Conservation (phyloP, 2,797 vertebrate species). For the Schizopygopsis malacanthus region DNA sequence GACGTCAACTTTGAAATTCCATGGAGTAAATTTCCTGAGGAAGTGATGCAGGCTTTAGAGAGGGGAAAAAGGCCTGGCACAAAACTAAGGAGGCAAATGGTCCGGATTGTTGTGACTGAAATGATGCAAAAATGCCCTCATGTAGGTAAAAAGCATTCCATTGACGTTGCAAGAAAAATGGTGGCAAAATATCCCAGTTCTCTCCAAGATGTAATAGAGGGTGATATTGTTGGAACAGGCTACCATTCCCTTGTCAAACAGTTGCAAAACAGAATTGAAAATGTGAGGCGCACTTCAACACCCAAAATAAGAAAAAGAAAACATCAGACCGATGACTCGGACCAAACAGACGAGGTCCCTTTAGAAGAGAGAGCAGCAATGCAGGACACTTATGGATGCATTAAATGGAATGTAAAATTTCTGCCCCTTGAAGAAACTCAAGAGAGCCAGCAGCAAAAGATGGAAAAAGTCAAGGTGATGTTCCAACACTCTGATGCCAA, state of each 20-base stretch:
- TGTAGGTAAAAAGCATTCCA: too few species aligned
- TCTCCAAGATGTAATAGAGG: too few species aligned
- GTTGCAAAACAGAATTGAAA: constrained; percentile 14
- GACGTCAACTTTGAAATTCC: constrained; percentile 48
- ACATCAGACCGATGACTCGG: constrained; percentile 9
- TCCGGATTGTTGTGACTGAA: too few species aligned
- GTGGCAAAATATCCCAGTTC: too few species aligned
- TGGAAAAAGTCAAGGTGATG: too few species aligned
- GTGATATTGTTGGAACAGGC: too few species aligned
- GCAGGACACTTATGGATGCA: constrained; percentile 49
- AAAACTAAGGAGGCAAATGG: constrained; percentile 28
- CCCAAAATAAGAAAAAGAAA: constrained; percentile 42
- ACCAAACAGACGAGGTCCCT: constrained; percentile 30
- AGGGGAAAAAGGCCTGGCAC: constrained; percentile 38
- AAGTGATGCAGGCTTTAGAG: constrained; percentile 44
- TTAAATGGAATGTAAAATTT: constrained; percentile 44
- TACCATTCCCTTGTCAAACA: too few species aligned
- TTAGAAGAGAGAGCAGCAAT: constrained; percentile 38
- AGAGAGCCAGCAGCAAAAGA: too few species aligned
- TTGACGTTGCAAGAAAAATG: too few species aligned
- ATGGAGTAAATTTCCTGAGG: constrained; percentile 51
- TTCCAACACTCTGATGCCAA: too few species aligned
- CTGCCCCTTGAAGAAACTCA: too few species aligned
- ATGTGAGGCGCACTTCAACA: constrained; percentile 21
- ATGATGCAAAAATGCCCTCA: too few species aligned